Evolutionary conservation across 2,113 vertebrate species (phyloP).

Genomic region (Acinonyx jubatus): DNA sequence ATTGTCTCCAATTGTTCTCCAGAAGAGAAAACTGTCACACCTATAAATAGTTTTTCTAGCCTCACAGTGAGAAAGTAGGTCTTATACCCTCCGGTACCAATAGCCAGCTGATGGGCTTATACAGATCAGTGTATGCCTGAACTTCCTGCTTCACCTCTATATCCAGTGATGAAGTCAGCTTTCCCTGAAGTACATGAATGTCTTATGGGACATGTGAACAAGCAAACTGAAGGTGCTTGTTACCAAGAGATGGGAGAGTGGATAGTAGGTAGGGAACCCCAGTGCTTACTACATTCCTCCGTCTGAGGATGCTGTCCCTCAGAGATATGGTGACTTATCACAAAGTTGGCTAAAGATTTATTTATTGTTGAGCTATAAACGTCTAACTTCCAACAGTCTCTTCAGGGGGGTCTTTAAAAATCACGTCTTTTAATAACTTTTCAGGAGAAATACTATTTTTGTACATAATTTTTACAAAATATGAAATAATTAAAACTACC

Average conservation of each 20-base stretch:
- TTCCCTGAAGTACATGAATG: neutral
- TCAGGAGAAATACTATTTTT: neutral
- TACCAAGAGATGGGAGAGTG: neutral
- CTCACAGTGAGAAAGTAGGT: neutral
- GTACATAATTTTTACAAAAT: neutral
- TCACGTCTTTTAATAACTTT: neutral
- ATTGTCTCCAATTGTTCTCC: neutral
- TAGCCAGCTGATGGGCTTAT: fast-evolving
- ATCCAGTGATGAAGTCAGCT: neutral
- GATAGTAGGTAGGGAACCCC: neutral
- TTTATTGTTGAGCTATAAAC: neutral
- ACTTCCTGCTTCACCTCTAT: neutral
- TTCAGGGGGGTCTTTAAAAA: neutral
- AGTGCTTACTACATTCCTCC: neutral
- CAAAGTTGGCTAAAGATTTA: neutral
- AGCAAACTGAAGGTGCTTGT: neutral
- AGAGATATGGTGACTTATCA: neutral
- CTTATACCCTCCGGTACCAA: neutral
- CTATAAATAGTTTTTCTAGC: neutral
- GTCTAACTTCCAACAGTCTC: neutral
- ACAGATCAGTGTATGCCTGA: neutral
- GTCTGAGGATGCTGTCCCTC: neutral
- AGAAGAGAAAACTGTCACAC: neutral
- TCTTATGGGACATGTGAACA: neutral
- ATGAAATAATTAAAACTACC: neutral